phyloP scores from a whole-genome alignment of 2,113 vertebrate species.

The Sander lucioperca region DNA sequence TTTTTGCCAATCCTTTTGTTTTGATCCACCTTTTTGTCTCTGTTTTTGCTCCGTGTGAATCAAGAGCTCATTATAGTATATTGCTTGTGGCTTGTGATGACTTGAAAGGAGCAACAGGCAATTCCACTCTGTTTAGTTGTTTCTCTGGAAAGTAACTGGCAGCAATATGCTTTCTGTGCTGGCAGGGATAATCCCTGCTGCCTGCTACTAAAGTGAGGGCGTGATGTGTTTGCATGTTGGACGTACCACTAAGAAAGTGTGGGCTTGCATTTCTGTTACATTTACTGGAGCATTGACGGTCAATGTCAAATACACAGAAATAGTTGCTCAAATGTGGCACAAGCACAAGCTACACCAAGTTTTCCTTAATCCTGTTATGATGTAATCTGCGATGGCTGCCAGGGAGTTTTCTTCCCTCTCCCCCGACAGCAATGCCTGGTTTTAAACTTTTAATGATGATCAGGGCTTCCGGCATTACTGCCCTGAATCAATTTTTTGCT shows the following conservation, averaged over 20 bases:
- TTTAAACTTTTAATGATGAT: constrained; percentile 29
- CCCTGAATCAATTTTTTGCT: constrained; percentile 5
- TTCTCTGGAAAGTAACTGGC: constrained; percentile 44
- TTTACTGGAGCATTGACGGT: constrained; percentile 19
- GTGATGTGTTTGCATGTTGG: constrained; percentile 50
- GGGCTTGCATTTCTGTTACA: constrained; percentile 21
- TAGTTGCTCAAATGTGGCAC: constrained; percentile 6
- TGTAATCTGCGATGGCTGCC: constrained; percentile 19
- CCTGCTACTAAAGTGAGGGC: constrained; percentile 29
- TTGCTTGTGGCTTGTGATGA: constrained; percentile 45
- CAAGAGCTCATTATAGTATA: constrained; percentile 42
- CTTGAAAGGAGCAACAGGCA: constrained; percentile 48
- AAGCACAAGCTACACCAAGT: neutral
- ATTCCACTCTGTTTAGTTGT: constrained; percentile 22
- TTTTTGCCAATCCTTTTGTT: constrained; percentile 25
- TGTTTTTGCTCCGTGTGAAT: constrained; percentile 15
- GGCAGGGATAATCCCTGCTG: constrained; percentile 33
- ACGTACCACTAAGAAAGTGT: constrained; percentile 27
- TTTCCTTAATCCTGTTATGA: constrained; percentile 27
- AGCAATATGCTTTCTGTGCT: constrained; percentile 45
- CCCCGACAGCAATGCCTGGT: constrained; percentile 15
- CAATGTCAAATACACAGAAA: constrained; percentile 45
- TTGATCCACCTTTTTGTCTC: constrained; percentile 4
- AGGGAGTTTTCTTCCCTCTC: constrained; percentile 15
- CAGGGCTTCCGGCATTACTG: constrained; percentile 17